Conservation (phyloP, 2,113 vertebrate species). For the Podarcis muralis region DNA sequence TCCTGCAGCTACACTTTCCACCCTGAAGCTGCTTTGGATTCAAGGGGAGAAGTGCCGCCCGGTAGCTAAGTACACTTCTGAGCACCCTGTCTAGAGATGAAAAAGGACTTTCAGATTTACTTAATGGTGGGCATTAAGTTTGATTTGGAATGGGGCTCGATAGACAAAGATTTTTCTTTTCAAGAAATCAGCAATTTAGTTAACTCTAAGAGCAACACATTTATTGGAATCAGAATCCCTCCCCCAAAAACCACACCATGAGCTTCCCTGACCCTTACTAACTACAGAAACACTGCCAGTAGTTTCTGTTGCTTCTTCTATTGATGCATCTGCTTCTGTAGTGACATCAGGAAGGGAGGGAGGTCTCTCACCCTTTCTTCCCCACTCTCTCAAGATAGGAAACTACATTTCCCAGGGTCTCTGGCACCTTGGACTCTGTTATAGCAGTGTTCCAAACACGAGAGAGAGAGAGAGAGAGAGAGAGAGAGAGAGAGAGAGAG, state of each 20-base stretch:
- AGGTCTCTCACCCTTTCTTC: not conserved
- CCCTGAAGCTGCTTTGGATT: not conserved
- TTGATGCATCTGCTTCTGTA: not conserved
- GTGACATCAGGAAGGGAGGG: not conserved
- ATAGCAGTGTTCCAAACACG: not conserved
- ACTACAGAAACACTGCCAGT: not conserved
- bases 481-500: not conserved
- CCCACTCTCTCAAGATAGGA: not conserved
- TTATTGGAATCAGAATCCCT: not conserved
- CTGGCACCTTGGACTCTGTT: not conserved
- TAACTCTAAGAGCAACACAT: not conserved
- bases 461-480: not conserved
- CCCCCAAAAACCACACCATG: not conserved
- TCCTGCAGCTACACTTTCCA: not conserved
- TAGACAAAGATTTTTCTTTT: not conserved
- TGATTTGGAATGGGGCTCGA: not conserved
- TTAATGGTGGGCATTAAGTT: not conserved
- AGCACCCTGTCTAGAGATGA: not conserved
- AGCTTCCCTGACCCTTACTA: not conserved
- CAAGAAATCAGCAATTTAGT: not conserved
- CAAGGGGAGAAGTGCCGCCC: not conserved
- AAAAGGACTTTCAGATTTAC: not conserved
- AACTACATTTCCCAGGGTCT: not conserved
- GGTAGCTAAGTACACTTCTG: not conserved
- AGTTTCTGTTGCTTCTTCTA: not conserved